Percentiles rank a stretch among this genome's conserved stretches.
phyloP scores from a whole-genome alignment of 2,888 invertebrate genomes.

The Lutraria lutraria region DNA sequence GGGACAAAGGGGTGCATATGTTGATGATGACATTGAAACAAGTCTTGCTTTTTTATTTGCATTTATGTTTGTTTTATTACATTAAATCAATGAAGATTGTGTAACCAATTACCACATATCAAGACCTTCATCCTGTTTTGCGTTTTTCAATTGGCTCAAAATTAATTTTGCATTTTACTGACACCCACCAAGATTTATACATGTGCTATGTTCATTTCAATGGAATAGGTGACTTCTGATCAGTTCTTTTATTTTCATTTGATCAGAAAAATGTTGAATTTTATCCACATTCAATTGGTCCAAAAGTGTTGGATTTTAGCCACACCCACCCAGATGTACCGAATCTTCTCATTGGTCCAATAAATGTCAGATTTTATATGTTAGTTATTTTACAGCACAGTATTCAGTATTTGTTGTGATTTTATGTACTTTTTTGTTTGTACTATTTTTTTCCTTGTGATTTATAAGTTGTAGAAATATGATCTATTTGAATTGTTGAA shows the following conservation, averaged over 20 bases:
- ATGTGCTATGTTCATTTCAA: too few species aligned
- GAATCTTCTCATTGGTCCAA: background rate
- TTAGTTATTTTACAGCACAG: conserved; percentile 4
- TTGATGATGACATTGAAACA: too few species aligned
- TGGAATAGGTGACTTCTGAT: too few species aligned
- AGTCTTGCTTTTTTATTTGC: too few species aligned
- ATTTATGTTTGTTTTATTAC: too few species aligned
- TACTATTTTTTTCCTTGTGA: conserved; percentile 6
- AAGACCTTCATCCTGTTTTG: background rate
- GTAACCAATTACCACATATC: background rate
- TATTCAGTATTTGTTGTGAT: conserved; percentile 20
- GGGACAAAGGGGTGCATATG: too few species aligned
- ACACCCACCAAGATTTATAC: too few species aligned
- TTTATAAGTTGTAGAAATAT: background rate
- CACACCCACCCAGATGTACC: background rate
- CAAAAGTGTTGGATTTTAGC: background rate
- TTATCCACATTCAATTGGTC: background rate
- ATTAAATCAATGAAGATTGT: too few species aligned
- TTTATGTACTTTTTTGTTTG: conserved; percentile 15
- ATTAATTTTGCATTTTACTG: too few species aligned
- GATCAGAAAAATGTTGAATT: too few species aligned
- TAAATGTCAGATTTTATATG: background rate
- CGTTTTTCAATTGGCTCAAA: too few species aligned
- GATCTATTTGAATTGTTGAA: conserved; percentile 18
- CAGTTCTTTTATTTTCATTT: too few species aligned